A percentile compares a stretch with the other conserved stretches of the same genome.
Conservation (phyloP, 1,140 invertebrate species). For the Tetragnatha versicolor region DNA sequence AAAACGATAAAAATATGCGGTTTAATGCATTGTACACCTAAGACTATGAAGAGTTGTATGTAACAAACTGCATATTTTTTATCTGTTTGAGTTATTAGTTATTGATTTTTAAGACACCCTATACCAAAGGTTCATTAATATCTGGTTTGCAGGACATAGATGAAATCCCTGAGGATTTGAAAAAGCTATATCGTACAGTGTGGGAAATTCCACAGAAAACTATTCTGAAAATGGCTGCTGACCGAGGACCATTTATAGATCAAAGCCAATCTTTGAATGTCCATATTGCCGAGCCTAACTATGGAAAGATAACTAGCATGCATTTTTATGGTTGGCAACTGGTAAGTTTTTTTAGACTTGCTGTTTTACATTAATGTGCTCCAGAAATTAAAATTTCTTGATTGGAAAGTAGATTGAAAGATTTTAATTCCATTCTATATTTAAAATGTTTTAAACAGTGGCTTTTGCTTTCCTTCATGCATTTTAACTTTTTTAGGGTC, state of each 20-base stretch:
- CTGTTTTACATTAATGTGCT: background rate
- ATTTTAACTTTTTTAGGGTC: constrained; percentile 68
- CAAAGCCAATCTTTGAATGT: constrained; percentile 98
- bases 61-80: no score
- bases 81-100: no score
- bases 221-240: constrained; percentile 96
- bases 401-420: background rate
- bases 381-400: background rate
- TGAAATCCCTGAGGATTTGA: constrained; percentile 87
- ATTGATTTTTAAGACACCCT: no score
- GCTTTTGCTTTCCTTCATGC: background rate
- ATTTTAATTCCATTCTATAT: background rate
- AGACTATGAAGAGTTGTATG: no score
- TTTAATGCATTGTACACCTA: no score
- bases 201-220: constrained; percentile 98
- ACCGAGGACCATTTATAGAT: constrained; percentile 97
- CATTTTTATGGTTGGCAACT: constrained; percentile 98
- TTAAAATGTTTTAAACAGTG: background rate
- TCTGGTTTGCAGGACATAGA: constrained; percentile 87
- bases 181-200: constrained; percentile 94
- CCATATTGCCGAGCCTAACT: constrained; percentile 92
- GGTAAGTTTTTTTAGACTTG: constrained; percentile 65
- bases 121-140: no score
- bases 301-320: constrained; percentile 94
- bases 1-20: no score